These are phyloP conservation scores for Synergus laeviventris DNA, from an alignment of 2,888 invertebrate species.

Conservation along the genomic window DNA sequence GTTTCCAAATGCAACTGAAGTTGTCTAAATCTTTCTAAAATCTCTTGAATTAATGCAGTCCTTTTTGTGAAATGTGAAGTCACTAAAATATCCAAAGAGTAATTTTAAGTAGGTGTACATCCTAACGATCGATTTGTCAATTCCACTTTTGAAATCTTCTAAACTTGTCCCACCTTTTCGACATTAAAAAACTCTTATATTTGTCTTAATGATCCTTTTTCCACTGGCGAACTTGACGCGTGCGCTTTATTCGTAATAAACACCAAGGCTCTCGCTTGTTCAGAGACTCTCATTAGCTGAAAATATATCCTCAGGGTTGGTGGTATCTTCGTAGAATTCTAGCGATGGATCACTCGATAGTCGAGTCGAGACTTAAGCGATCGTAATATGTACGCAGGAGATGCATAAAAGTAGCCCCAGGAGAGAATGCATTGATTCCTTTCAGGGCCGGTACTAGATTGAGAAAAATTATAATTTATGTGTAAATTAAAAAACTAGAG, in stretches of 20 bases:
- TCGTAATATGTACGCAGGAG: constrained; percentile 69
- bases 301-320: constrained; percentile 18
- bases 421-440: constrained; percentile 52
- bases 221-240: constrained; percentile 6
- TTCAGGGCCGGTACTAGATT: constrained; percentile 42
- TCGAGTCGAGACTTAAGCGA: constrained; percentile 73
- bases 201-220: neutral
- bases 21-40: too few relatives aligned
- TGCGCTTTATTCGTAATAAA: constrained; percentile 29
- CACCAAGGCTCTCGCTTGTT: constrained; percentile 20
- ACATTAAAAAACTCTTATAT: neutral
- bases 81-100: too few relatives aligned
- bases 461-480: too few relatives aligned
- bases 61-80: too few relatives aligned
- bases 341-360: constrained; percentile 72
- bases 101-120: too few relatives aligned
- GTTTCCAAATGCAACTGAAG: too few relatives aligned
- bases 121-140: too few relatives aligned
- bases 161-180: neutral
- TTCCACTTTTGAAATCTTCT: neutral
- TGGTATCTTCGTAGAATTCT: constrained; percentile 68
- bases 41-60: too few relatives aligned
- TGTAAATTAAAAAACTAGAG: too few relatives aligned
- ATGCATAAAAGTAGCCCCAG: constrained; percentile 58
- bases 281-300: constrained; percentile 48